A percentile compares a stretch with the other conserved stretches of the same genome.
phyloP scores from a whole-genome alignment of 2,113 vertebrate genomes.

The Calyptommatus sinebrachiatus region DNA sequence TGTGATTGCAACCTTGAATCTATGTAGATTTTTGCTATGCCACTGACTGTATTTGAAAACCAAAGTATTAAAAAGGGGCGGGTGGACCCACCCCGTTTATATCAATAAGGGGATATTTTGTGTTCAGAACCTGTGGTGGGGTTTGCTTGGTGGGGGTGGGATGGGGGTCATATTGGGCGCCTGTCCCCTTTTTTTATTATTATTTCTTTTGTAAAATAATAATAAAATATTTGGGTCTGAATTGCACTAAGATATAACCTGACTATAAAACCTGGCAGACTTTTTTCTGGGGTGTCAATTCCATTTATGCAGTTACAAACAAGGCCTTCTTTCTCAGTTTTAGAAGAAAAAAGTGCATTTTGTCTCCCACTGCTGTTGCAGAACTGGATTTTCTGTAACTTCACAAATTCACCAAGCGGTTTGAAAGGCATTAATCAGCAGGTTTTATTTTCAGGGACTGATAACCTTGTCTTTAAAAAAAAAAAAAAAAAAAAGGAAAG shows the following conservation, averaged over 20 bases:
- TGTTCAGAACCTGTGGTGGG: conserved; percentile 80
- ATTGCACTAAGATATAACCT: conserved; percentile 93
- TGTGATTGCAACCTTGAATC: conserved; percentile 90
- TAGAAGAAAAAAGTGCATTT: conserved; percentile 78
- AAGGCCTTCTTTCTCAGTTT: conserved; percentile 86
- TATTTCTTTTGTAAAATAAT: conserved; percentile 62
- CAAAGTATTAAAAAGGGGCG: conserved; percentile 85
- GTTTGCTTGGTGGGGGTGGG: conserved; percentile 39
- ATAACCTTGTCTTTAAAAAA: conserved; percentile 93
- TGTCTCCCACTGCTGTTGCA: conserved; percentile 88
- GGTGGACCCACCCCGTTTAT: conserved; percentile 72
- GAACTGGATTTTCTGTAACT: conserved; percentile 88
- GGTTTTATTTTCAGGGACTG: conserved; percentile 96
- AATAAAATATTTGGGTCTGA: conserved; percentile 88
- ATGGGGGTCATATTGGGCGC: neutral
- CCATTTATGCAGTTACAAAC: conserved; percentile 79
- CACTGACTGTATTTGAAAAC: conserved; percentile 89
- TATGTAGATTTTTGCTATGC: conserved; percentile 86
- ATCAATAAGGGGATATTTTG: conserved; percentile 80
- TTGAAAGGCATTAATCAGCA: conserved; percentile 97
- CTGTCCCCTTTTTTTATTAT: too few species aligned
- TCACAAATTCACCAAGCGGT: conserved; percentile 83
- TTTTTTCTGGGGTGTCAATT: conserved; percentile 85
- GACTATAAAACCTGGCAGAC: conserved; percentile 78
- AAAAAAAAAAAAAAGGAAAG: conserved; percentile 79